These are phyloP conservation scores for Ladona fulva DNA, from an alignment of 1,140 invertebrate genomes.

Conservation along the genomic window DNA sequence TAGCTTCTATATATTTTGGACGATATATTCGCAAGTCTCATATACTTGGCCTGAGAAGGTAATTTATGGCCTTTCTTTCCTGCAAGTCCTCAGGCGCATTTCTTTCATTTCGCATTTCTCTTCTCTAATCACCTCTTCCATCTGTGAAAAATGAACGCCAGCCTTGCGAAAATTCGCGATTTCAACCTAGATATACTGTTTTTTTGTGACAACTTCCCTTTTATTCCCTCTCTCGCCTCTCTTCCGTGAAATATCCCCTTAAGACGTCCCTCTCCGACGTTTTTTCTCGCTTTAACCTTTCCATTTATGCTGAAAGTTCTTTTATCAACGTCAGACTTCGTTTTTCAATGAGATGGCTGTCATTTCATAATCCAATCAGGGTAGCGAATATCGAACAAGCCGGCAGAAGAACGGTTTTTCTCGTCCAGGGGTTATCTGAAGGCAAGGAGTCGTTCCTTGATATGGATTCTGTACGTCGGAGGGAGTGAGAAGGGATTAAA, in stretches of 20 bases:
- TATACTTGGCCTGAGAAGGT: too few species aligned
- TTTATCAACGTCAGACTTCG: not conserved
- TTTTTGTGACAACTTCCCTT: not conserved
- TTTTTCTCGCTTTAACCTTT: not conserved
- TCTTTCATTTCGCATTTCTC: not conserved
- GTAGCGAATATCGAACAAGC: not conserved
- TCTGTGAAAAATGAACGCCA: not conserved
- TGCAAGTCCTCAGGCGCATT: too few species aligned
- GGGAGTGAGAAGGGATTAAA: not conserved
- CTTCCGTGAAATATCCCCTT: not conserved
- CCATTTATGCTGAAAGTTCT: not conserved
- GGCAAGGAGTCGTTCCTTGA: too few species aligned
- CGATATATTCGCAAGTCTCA: too few species aligned
- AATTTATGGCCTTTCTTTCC: too few species aligned
- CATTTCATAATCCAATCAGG: constrained; percentile 6
- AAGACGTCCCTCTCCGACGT: not conserved
- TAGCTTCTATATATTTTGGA: too few species aligned
- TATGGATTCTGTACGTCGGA: not conserved
- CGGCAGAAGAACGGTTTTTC: not conserved
- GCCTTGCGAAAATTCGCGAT: not conserved
- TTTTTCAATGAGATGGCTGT: not conserved
- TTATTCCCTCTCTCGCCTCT: not conserved
- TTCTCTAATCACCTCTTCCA: not conserved
- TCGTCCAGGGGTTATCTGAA: too few species aligned
- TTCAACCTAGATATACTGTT: not conserved